These are phyloP conservation scores for Perithous albicinctus DNA, from an alignment of 2,888 invertebrate species.

Conservation along the genomic window DNA sequence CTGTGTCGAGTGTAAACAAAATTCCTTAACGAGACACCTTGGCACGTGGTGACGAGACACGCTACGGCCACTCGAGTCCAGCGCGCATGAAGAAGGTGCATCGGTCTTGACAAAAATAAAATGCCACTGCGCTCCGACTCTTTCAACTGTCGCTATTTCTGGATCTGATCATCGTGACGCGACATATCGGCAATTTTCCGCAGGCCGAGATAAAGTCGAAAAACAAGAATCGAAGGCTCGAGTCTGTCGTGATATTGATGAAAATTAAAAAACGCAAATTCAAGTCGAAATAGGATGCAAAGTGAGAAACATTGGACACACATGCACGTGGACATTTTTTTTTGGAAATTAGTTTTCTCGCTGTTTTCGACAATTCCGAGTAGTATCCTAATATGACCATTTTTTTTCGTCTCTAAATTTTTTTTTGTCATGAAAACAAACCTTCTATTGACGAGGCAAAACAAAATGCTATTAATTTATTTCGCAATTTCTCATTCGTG, in stretches of 20 bases:
- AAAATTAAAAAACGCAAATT: neutral
- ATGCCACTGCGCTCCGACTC: slow-evolving; percentile 4
- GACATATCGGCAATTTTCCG: slow-evolving; percentile 12
- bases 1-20: slow-evolving; percentile 62
- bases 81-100: slow-evolving; percentile 34
- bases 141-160: slow-evolving; percentile 37
- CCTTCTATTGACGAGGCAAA: too few relatives aligned
- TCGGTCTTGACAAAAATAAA: slow-evolving; percentile 49
- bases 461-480: too few relatives aligned
- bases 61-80: slow-evolving; percentile 39
- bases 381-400: too few relatives aligned
- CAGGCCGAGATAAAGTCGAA: neutral
- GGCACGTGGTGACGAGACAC: slow-evolving; percentile 55
- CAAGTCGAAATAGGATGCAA: neutral
- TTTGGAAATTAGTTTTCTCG: too few relatives aligned
- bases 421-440: too few relatives aligned
- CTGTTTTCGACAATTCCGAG: too few relatives aligned
- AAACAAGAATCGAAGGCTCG: slow-evolving; percentile 9
- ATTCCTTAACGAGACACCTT: slow-evolving; percentile 62
- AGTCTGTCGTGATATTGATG: too few relatives aligned
- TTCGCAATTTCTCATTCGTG: too few relatives aligned
- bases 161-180: slow-evolving; percentile 20
- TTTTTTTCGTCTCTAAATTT: too few relatives aligned
- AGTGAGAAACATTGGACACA: neutral
- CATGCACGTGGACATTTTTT: neutral